Evolutionary conservation across 2,888 invertebrate species (phyloP), one percentile per base, ranked within the genome.

Genomic region (Synergus laeviventris): DNA sequence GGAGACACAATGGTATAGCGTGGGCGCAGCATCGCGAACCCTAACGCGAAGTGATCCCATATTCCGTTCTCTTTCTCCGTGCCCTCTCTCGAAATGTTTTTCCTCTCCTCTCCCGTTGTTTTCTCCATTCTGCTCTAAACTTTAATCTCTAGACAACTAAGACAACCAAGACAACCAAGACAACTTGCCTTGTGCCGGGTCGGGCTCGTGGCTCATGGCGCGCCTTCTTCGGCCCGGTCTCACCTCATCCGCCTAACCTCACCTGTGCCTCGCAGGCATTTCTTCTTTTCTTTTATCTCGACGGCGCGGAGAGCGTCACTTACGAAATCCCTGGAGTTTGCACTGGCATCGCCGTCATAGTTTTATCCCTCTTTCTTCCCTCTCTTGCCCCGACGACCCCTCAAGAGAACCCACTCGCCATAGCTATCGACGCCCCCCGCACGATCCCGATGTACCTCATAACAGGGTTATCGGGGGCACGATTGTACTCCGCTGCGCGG

Each of bases 21-120:
- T 89, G 88, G 89, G 89, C 89, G 89, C 89, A 87, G 89, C 87
- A 88, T 86, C 86, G 86, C 89, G 86, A 87, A 88, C 87, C 87
- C 88, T 88, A 87, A 88, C 88, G 87, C 84, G 83, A 83, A 77
- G 86, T 89, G 89, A 89, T 88, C 88, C 89, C 87, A 86, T 89
- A 89, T 89, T 88, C 88, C 88, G 87, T 84, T 86, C 86, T 83
- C 85, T 81, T 76, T 77, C 79, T 74, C 82, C 81, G 80, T 81
- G 80, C 76, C 62, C 76, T 64, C 75, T 79, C 81, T 78, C 80
- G 59, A 54, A 39, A 70, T 56, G 54, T n/a, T 61, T 39, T 78
- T 76, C 75, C 62, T 73, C 77, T 79, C 56, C 77, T 78, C 76
- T 74, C 74, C 73, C 76, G 74, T 76, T 79, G 81, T 76, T 79